Percentiles rank a stretch among this genome's conserved stretches.
Evolutionary conservation across 2,113 vertebrate genomes (phyloP).

Genomic region (Ageneiosus marmoratus): DNA sequence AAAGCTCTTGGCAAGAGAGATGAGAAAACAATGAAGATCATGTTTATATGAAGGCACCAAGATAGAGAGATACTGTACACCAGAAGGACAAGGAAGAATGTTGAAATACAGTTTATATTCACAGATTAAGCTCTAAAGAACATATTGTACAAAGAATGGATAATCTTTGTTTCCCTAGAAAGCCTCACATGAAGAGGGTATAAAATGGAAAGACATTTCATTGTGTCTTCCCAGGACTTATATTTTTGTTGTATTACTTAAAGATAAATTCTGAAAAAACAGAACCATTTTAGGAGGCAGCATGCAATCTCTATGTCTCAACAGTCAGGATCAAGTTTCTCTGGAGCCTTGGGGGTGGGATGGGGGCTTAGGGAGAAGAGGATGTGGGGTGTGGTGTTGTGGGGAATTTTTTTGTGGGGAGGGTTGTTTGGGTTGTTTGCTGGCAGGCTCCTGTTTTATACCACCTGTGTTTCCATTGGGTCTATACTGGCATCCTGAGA

Average conservation of each 20-base stretch:
- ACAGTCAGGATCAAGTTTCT: slow-evolving; percentile 50
- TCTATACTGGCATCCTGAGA: slow-evolving; percentile 64
- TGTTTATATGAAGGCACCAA: slow-evolving; percentile 3
- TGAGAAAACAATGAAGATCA: slow-evolving; percentile 9
- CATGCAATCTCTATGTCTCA: slow-evolving; percentile 41
- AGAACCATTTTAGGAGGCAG: neutral
- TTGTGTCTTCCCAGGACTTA: neutral
- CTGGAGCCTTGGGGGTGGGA: neutral
- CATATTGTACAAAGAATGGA: neutral
- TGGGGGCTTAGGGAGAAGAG: too few relatives aligned
- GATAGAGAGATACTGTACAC: neutral
- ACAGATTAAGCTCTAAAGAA: neutral
- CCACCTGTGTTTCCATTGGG: slow-evolving; percentile 64
- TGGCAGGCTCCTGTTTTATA: slow-evolving; percentile 55
- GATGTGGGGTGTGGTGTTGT: neutral
- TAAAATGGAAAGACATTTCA: neutral
- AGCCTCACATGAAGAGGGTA: neutral
- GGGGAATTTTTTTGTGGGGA: neutral
- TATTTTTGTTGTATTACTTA: neutral
- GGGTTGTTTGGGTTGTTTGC: neutral
- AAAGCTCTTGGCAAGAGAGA: slow-evolving; percentile 55
- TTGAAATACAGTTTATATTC: neutral
- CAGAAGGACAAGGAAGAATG: neutral
- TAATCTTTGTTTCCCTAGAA: neutral
- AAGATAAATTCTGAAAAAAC: slow-evolving; percentile 4